phyloP scores from a whole-genome alignment of 2,797 vertebrate species.

The Coccyzus lansbergi region DNA sequence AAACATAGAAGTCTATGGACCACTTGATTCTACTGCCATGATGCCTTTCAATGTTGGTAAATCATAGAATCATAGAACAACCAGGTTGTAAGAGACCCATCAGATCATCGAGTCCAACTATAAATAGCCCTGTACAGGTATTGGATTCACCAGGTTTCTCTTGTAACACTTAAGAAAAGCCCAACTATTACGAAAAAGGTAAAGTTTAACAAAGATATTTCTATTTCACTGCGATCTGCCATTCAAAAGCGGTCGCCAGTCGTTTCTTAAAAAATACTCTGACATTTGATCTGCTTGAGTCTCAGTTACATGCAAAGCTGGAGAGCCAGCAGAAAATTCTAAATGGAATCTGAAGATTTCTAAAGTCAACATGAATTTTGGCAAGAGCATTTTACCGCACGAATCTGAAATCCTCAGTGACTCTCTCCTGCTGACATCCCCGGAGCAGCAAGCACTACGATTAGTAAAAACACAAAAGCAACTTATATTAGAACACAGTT shows the following conservation, averaged over 20 bases:
- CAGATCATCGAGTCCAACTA: too few species aligned
- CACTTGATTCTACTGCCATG: not conserved
- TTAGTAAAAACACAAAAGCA: not conserved
- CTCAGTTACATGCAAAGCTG: constrained; percentile 41
- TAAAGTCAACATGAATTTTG: constrained; percentile 59
- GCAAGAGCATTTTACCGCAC: constrained; percentile 23
- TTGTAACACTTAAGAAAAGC: not conserved
- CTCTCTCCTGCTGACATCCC: constrained; percentile 22
- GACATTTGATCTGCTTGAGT: constrained; percentile 54
- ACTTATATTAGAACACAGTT: not conserved
- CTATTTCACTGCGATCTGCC: constrained; percentile 42
- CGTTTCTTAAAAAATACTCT: constrained; percentile 1
- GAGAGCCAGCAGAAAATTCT: constrained; percentile 51
- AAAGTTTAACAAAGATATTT: constrained; percentile 52
- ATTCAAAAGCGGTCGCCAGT: constrained; percentile 35
- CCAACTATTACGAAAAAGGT: not conserved
- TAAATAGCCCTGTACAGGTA: not conserved
- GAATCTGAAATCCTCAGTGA: constrained; percentile 46
- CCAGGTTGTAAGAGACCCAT: too few species aligned
- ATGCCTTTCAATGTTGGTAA: not conserved
- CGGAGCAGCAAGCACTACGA: not conserved
- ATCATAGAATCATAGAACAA: too few species aligned
- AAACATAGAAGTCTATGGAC: not conserved
- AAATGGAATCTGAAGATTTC: constrained; percentile 67
- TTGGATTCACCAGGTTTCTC: not conserved